Conservation (phyloP, 2,113 vertebrate species). For the Rhadina sibilatrix region DNA sequence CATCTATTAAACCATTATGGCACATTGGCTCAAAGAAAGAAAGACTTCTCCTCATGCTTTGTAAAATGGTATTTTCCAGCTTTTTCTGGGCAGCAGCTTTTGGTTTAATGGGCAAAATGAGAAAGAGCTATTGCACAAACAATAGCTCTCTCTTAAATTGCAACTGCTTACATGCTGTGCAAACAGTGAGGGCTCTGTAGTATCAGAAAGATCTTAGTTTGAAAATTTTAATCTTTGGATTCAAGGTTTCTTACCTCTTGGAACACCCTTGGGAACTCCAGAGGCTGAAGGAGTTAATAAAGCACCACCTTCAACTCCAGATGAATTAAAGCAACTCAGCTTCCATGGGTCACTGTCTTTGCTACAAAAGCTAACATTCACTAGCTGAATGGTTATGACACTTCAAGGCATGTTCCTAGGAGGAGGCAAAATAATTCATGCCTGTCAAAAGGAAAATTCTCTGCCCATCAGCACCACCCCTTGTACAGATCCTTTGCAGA, state of each 20-base stretch:
- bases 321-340: not conserved
- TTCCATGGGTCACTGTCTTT: not conserved
- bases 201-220: not conserved
- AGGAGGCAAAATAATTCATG: not conserved
- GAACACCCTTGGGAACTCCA: not conserved
- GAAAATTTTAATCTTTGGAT: not conserved
- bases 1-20: not conserved
- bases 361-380: not conserved
- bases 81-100: not conserved
- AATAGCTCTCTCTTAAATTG: not conserved
- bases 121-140: not conserved
- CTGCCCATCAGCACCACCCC: not conserved
- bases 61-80: not conserved
- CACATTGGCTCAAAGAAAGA: not conserved
- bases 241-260: not conserved
- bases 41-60: not conserved
- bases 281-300: not conserved
- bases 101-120: not conserved
- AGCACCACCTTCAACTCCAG: not conserved
- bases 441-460: not conserved
- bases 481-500: not conserved
- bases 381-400: not conserved
- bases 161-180: not conserved
- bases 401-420: not conserved
- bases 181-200: not conserved